A percentile compares a stretch with the other conserved stretches of the same genome.
Evolutionary conservation across 2,113 vertebrate genomes (phyloP).

Genomic region (Platichthys stellatus): DNA sequence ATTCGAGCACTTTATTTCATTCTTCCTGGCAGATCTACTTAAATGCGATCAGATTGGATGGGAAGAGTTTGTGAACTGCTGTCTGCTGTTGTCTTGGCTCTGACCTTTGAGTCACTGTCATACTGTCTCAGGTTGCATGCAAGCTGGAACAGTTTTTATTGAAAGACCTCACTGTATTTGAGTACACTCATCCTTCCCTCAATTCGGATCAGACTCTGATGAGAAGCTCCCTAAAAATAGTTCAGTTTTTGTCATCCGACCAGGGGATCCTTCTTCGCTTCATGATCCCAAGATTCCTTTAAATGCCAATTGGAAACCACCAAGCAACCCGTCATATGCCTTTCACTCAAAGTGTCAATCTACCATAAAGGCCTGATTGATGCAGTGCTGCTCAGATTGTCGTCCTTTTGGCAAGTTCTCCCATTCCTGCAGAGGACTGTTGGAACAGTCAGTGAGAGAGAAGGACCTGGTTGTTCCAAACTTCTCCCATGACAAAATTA

Average conservation of each 20-base stretch:
- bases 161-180: background rate
- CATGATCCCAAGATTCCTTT: background rate
- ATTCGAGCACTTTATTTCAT: background rate
- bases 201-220: background rate
- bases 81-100: background rate
- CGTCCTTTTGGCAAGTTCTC: background rate
- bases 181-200: background rate
- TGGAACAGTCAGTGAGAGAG: background rate
- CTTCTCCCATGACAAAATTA: too few species aligned
- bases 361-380: conserved; percentile 4
- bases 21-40: background rate
- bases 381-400: background rate
- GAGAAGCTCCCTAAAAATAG: background rate
- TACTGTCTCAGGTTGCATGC: background rate
- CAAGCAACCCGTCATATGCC: background rate
- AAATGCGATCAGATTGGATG: background rate
- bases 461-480: background rate
- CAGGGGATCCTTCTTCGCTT: background rate
- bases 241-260: background rate
- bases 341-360: background rate
- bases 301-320: background rate
- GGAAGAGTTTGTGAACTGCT: background rate
- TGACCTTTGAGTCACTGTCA: background rate
- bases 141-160: background rate
- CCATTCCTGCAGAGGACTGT: background rate